A percentile compares a stretch with the other conserved stretches of the same genome.
Conservation (phyloP, 2,797 vertebrate species). For the Balearica regulorum region DNA sequence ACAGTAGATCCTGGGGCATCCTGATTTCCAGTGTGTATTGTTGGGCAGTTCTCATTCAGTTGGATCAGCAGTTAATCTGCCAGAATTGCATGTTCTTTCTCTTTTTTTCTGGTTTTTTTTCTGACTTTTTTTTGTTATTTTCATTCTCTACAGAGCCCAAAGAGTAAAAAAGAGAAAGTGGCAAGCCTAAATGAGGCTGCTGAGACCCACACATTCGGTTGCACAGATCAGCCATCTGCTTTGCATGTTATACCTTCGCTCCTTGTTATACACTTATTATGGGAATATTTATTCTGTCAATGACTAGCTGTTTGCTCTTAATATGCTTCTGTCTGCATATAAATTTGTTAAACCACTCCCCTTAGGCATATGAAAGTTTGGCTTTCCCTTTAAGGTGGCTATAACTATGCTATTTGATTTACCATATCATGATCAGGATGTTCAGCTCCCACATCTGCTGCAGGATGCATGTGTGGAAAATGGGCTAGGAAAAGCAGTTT, state of each 20-base stretch:
- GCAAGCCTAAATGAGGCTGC: background rate
- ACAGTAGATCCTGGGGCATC: background rate
- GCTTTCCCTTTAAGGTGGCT: slow-evolving; percentile 38
- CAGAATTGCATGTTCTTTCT: background rate
- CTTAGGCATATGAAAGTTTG: slow-evolving; percentile 41
- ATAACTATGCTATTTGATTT: background rate
- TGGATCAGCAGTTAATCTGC: background rate
- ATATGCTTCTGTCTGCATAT: slow-evolving; percentile 59
- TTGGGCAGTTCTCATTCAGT: background rate
- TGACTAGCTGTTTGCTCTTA: slow-evolving; percentile 56
- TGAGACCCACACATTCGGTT: background rate
- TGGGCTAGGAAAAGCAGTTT: background rate
- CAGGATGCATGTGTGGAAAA: background rate
- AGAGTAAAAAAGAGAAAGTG: background rate
- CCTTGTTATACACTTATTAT: slow-evolving; percentile 40
- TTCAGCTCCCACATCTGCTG: background rate
- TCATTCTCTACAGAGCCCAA: background rate
- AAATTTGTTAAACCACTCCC: slow-evolving; percentile 62
- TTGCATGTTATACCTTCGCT: background rate
- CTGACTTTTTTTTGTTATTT: background rate
- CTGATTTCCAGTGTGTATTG: background rate
- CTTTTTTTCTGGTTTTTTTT: no score
- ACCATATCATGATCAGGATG: background rate
- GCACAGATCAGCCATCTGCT: slow-evolving; percentile 33
- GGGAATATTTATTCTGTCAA: slow-evolving; percentile 36